phyloP scores from a whole-genome alignment of 1,140 invertebrate species.

The Maniola jurtina region DNA sequence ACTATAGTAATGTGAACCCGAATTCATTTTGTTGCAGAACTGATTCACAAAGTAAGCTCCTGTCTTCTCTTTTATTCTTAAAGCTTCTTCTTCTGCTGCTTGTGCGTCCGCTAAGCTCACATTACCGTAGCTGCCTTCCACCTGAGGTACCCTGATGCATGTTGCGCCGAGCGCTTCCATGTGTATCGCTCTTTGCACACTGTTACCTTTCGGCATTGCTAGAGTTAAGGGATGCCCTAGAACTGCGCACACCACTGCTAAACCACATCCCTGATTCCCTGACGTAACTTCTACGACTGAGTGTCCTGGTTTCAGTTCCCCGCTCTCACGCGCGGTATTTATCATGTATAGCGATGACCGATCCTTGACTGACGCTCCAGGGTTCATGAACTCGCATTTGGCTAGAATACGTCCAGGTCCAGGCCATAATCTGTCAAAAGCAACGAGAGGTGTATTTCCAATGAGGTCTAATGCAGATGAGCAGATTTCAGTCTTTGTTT shows the following conservation, averaged over 20 bases:
- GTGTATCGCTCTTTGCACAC: constrained; percentile 62
- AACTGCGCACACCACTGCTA: constrained; percentile 66
- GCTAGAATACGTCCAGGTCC: constrained; percentile 63
- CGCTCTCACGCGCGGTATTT: constrained; percentile 45
- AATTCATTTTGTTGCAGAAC: constrained; percentile 57
- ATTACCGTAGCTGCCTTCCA: constrained; percentile 66
- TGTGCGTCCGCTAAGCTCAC: constrained; percentile 62
- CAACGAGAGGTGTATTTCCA: constrained; percentile 65
- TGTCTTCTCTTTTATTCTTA: constrained; percentile 50
- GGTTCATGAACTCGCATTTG: constrained; percentile 73
- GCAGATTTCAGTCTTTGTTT: constrained; percentile 53
- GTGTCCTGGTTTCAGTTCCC: constrained; percentile 51
- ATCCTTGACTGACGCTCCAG: constrained; percentile 67
- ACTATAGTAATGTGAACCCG: constrained; percentile 54
- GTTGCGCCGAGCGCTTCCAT: constrained; percentile 70
- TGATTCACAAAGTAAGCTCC: constrained; percentile 66
- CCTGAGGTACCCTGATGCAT: constrained; percentile 63
- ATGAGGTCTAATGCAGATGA: constrained; percentile 65
- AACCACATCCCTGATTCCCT: constrained; percentile 67
- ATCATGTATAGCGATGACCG: constrained; percentile 67
- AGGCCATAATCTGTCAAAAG: constrained; percentile 57
- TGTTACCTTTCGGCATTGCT: constrained; percentile 68
- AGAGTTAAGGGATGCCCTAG: constrained; percentile 61
- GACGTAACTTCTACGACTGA: constrained; percentile 67
- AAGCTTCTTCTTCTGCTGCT: constrained; percentile 52